A percentile compares a stretch with the other conserved stretches of the same genome.
Conservation (phyloP, 2,113 vertebrate genomes). For the Oryzias woworae region DNA sequence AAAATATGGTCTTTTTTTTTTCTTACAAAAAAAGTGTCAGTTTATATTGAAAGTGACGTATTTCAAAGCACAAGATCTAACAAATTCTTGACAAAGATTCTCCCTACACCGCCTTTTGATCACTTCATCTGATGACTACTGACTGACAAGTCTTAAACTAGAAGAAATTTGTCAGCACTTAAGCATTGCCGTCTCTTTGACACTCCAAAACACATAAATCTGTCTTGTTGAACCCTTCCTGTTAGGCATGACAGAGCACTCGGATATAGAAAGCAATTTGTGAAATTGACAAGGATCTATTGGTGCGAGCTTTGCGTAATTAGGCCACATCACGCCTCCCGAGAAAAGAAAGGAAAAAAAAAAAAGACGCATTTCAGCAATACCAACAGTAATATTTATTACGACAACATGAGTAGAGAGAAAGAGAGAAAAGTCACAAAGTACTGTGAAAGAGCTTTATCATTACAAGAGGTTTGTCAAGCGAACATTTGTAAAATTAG, state of each 20-base stretch:
- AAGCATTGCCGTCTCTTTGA: slow-evolving; percentile 14
- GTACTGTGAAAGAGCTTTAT: slow-evolving; percentile 83
- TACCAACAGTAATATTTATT: slow-evolving; percentile 98
- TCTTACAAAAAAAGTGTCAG: no score
- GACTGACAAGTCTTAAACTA: slow-evolving; percentile 8
- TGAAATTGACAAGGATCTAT: slow-evolving; percentile 84
- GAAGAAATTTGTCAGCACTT: slow-evolving; percentile 25
- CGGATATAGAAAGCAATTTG: slow-evolving; percentile 73
- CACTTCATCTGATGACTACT: slow-evolving; percentile 14
- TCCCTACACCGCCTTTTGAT: slow-evolving; percentile 6
- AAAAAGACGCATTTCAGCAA: slow-evolving; percentile 89
- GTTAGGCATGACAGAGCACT: slow-evolving; percentile 45
- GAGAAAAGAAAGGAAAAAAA: slow-evolving; percentile 67
- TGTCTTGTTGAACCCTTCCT: slow-evolving; percentile 30
- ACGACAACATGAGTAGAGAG: slow-evolving; percentile 90
- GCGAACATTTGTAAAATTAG: slow-evolving; percentile 78
- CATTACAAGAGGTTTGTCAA: slow-evolving; percentile 87
- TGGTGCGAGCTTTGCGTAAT: slow-evolving; percentile 39
- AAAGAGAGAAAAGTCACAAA: slow-evolving; percentile 86
- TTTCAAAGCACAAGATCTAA: no score
- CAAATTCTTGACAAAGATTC: no score
- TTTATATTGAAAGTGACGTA: no score
- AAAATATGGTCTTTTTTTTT: no score
- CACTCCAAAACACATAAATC: slow-evolving; percentile 24
- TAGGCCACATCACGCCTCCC: slow-evolving; percentile 34